These are phyloP conservation scores for Rhagoletis pomonella DNA, from an alignment of 1,140 invertebrate species.

Conservation along the genomic window DNA sequence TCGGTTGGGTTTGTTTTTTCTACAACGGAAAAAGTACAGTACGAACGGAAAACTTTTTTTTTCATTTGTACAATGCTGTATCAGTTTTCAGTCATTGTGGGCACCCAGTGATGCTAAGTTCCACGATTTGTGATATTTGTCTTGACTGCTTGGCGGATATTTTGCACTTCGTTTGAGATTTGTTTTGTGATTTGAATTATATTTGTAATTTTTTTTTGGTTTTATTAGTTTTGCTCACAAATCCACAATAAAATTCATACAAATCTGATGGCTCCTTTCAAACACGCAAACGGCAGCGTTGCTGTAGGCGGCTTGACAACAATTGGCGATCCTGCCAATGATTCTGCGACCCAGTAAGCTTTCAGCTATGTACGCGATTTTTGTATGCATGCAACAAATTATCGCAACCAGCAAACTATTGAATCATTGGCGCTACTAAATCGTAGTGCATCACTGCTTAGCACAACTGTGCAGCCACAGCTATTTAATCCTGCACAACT, in stretches of 20 bases:
- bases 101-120: not conserved
- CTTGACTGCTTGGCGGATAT: conserved; percentile 21
- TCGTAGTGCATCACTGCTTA: conserved; percentile 65
- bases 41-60: too few species aligned
- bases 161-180: not conserved
- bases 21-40: too few species aligned
- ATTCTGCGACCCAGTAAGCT: conserved; percentile 58
- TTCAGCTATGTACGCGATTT: conserved; percentile 69
- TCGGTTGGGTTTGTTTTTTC: too few species aligned
- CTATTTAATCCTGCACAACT: conserved; percentile 63
- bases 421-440: conserved; percentile 66
- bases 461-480: conserved; percentile 65
- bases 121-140: not conserved
- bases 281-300: not conserved
- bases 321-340: conserved; percentile 1
- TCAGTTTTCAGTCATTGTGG: too few species aligned
- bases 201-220: not conserved
- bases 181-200: not conserved
- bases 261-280: not conserved
- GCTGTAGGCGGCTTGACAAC: not conserved
- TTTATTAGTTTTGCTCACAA: not conserved
- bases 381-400: conserved; percentile 62
- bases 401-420: conserved; percentile 63
- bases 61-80: too few species aligned
- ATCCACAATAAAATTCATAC: conserved; percentile 4